Conservation (phyloP, 2,888 invertebrate genomes). For the Phortica magna region DNA sequence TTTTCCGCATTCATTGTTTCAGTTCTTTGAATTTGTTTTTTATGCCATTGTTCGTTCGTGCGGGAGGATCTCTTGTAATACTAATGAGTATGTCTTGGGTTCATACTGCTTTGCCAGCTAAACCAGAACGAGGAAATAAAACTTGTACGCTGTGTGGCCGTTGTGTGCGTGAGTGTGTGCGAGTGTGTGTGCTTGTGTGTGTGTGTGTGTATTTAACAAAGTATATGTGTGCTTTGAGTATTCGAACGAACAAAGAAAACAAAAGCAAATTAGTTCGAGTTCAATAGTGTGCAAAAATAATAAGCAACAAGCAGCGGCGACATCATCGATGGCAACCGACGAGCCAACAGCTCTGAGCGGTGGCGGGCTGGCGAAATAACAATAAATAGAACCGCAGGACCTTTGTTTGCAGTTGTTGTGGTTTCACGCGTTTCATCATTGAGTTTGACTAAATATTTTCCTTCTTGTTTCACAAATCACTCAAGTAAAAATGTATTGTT, state of each 20-base stretch:
- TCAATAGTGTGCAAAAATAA: constrained; percentile 35
- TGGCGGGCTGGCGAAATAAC: too few species aligned
- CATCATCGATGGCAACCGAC: neutral
- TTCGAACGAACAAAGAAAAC: constrained; percentile 18
- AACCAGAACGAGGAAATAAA: neutral
- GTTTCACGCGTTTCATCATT: too few species aligned
- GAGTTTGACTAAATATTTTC: too few species aligned
- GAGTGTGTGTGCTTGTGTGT: neutral
- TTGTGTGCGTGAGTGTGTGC: neutral
- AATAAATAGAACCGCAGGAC: neutral
- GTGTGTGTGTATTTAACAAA: constrained; percentile 6
- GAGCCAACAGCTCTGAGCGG: neutral
- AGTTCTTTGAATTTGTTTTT: too few species aligned
- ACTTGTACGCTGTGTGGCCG: neutral
- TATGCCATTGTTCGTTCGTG: neutral
- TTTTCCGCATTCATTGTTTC: too few species aligned
- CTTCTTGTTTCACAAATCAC: too few species aligned
- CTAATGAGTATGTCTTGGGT: neutral
- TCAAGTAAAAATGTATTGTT: too few species aligned
- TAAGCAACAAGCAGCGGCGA: constrained; percentile 3
- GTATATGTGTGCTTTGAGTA: constrained; percentile 17
- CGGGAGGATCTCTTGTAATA: neutral
- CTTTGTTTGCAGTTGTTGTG: too few species aligned
- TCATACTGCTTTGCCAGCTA: neutral
- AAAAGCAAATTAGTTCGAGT: constrained; percentile 30